Percentiles rank a stretch among this genome's conserved stretches.
These are phyloP conservation scores for Ammodytes dubius DNA, from an alignment of 2,113 vertebrate species.

Conservation along the genomic window DNA sequence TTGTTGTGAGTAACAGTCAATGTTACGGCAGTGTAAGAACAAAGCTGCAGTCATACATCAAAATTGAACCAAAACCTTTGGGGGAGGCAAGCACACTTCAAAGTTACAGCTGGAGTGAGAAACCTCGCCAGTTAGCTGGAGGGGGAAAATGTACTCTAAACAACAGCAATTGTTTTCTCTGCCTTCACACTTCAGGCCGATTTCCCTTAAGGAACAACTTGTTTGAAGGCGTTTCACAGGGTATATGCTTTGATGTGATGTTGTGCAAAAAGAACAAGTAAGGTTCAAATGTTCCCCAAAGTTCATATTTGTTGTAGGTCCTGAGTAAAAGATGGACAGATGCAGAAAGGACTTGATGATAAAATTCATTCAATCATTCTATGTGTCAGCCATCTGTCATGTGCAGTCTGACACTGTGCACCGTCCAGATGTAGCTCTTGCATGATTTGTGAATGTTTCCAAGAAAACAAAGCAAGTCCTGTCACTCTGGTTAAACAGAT, in stretches of 20 bases:
- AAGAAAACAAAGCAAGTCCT: too few relatives aligned
- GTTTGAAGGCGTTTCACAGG: conserved; percentile 48
- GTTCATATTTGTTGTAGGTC: not conserved
- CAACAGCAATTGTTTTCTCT: conserved; percentile 64
- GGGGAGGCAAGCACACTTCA: conserved; percentile 61
- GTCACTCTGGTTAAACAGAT: too few relatives aligned
- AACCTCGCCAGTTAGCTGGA: conserved; percentile 51
- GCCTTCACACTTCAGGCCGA: conserved; percentile 42
- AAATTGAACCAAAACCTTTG: conserved; percentile 48
- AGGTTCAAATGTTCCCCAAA: conserved; percentile 26
- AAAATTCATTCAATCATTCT: not conserved
- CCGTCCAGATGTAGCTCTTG: too few relatives aligned
- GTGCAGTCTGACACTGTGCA: too few relatives aligned
- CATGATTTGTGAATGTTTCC: too few relatives aligned
- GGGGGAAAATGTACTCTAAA: conserved; percentile 64
- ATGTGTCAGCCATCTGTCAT: not conserved
- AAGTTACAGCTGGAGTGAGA: conserved; percentile 49
- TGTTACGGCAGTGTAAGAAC: conserved; percentile 40
- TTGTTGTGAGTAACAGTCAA: conserved; percentile 33
- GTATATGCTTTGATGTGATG: not conserved
- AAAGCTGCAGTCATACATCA: conserved; percentile 45
- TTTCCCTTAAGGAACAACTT: conserved; percentile 55
- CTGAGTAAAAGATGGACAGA: not conserved
- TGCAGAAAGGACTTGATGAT: not conserved
- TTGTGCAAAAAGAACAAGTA: not conserved